Conservation (phyloP, 2,113 vertebrate genomes). For the Gymnorhina tibicen region DNA sequence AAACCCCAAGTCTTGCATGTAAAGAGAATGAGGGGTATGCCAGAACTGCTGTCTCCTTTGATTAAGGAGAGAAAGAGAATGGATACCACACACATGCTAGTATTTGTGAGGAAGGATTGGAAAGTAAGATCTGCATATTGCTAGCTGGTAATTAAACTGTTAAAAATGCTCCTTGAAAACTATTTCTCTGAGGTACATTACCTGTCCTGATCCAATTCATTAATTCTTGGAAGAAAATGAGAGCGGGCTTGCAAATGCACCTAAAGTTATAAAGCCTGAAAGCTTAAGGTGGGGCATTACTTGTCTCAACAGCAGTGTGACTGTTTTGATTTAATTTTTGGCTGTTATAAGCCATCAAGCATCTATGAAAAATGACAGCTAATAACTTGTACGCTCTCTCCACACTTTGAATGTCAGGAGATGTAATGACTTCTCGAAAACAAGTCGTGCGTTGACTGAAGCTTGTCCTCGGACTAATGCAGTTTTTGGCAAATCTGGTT, state of each 20-base stretch:
- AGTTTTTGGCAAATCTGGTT: slow-evolving; percentile 66
- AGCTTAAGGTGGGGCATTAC: neutral
- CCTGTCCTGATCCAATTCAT: neutral
- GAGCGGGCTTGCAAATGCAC: neutral
- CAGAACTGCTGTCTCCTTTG: neutral
- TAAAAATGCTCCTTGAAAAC: neutral
- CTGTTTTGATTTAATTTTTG: neutral
- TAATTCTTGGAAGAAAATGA: neutral
- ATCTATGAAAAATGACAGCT: neutral
- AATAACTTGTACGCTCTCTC: neutral
- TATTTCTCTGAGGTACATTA: neutral
- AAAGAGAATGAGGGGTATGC: neutral
- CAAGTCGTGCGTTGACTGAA: slow-evolving; percentile 49
- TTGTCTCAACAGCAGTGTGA: neutral
- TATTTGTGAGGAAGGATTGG: neutral
- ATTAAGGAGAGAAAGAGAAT: neutral
- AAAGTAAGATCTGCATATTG: neutral
- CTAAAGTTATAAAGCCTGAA: neutral
- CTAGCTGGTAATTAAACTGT: neutral
- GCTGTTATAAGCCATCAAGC: neutral
- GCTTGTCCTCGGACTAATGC: slow-evolving; percentile 62
- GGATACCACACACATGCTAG: neutral
- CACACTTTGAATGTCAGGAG: slow-evolving; percentile 15
- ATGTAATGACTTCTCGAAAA: slow-evolving; percentile 62
- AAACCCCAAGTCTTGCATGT: neutral